phyloP scores from a whole-genome alignment of 2,113 vertebrate species.

The Coturnix japonica region DNA sequence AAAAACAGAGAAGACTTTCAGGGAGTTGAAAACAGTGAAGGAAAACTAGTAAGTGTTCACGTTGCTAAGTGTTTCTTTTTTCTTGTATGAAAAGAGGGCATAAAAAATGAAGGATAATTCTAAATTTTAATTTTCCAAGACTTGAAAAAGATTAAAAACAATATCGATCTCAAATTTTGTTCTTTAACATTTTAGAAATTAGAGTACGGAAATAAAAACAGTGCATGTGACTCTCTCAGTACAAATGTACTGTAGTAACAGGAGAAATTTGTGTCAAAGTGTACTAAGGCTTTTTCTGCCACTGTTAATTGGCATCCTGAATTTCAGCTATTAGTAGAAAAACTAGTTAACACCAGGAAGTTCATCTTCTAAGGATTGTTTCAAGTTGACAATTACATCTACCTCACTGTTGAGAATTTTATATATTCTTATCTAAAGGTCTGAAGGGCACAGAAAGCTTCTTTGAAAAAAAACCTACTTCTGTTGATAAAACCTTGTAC shows the following conservation, averaged over 20 bases:
- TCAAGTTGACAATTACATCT: neutral
- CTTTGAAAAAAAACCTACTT: neutral
- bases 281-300: neutral
- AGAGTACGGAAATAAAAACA: neutral
- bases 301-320: neutral
- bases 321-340: neutral
- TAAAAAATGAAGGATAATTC: neutral
- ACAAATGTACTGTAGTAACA: neutral
- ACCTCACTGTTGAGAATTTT: neutral
- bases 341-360: neutral
- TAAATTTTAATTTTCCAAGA: neutral
- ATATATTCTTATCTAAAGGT: neutral
- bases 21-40: neutral
- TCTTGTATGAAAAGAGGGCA: neutral
- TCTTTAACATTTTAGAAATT: neutral
- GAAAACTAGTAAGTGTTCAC: neutral
- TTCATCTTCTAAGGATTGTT: neutral
- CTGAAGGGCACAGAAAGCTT: neutral
- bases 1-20: neutral
- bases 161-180: neutral
- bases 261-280: neutral
- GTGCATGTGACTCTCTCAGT: rapidly evolving
- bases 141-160: neutral
- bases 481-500: neutral
- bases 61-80: neutral